A percentile compares a stretch with the other conserved stretches of the same genome.
Evolutionary conservation across 2,797 vertebrate genomes (phyloP).

Genomic region (Phoeniculus purpureus): DNA sequence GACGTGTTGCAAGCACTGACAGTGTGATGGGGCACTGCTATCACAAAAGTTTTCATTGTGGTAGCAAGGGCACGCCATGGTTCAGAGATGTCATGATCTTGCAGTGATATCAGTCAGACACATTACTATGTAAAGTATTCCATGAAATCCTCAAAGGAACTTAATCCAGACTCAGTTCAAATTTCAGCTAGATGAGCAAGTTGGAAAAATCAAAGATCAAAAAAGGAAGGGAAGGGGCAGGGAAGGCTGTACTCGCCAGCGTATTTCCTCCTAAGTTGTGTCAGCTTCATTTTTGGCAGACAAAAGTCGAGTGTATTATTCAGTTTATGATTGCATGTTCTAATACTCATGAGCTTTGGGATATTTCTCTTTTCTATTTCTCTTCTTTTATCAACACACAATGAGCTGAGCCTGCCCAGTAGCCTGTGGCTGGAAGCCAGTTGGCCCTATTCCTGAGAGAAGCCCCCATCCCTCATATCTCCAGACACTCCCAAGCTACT

Average conservation of each 20-base stretch:
- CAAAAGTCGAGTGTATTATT: background rate
- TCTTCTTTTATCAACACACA: background rate
- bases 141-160: slow-evolving; percentile 1
- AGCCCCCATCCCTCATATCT: background rate
- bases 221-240: background rate
- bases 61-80: background rate
- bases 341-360: background rate
- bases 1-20: background rate
- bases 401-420: background rate
- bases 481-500: background rate
- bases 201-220: slow-evolving; percentile 25
- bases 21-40: background rate
- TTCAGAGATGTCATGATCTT: slow-evolving; percentile 30
- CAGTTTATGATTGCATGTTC: background rate
- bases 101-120: background rate
- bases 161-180: slow-evolving; percentile 6
- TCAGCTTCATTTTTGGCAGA: slow-evolving; percentile 15
- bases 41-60: background rate
- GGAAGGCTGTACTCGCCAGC: background rate
- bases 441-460: background rate
- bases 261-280: background rate
- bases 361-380: background rate
- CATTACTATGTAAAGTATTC: background rate
- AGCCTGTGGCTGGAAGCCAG: background rate
- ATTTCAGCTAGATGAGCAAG: background rate